Percentiles rank a stretch among this genome's conserved stretches.
Evolutionary conservation across 2,113 vertebrate genomes (phyloP).

Genomic region (Cygnus buccinator): DNA sequence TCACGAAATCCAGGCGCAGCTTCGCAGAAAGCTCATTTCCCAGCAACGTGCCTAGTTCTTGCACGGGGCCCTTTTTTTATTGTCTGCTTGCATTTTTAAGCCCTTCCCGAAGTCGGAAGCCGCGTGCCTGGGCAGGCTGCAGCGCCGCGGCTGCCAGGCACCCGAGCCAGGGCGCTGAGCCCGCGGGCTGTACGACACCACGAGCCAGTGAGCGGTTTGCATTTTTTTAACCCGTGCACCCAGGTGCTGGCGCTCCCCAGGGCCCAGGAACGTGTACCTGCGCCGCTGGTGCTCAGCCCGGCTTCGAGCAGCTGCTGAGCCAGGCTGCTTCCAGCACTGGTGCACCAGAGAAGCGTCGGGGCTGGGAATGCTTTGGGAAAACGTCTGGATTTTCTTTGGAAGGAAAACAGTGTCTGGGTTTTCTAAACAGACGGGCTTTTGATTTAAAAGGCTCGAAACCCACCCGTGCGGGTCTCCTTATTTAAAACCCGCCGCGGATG

Average conservation of each 20-base stretch:
- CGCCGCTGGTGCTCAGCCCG: fast-evolving
- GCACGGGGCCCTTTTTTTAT: neutral
- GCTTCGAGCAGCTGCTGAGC: neutral
- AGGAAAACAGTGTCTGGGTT: neutral
- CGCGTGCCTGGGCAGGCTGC: constrained; percentile 25
- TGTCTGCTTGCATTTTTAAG: neutral
- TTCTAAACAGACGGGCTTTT: neutral
- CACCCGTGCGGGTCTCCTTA: neutral
- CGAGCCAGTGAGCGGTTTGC: fast-evolving
- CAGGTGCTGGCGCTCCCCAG: neutral
- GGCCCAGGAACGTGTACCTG: fast-evolving
- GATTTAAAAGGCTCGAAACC: neutral
- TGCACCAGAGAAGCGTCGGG: fast-evolving
- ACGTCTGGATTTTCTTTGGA: neutral
- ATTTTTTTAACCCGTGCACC: neutral
- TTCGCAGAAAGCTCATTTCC: neutral
- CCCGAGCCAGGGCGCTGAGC: neutral
- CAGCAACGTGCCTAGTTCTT: neutral
- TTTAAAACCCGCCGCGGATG: neutral
- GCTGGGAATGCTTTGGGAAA: neutral
- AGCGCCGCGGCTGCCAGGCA: neutral
- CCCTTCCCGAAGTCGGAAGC: neutral
- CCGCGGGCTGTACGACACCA: neutral
- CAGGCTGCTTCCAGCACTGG: neutral
- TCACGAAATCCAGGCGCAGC: neutral